phyloP scores from a whole-genome alignment of 2,888 invertebrate genomes.

The Idaea straminata region DNA sequence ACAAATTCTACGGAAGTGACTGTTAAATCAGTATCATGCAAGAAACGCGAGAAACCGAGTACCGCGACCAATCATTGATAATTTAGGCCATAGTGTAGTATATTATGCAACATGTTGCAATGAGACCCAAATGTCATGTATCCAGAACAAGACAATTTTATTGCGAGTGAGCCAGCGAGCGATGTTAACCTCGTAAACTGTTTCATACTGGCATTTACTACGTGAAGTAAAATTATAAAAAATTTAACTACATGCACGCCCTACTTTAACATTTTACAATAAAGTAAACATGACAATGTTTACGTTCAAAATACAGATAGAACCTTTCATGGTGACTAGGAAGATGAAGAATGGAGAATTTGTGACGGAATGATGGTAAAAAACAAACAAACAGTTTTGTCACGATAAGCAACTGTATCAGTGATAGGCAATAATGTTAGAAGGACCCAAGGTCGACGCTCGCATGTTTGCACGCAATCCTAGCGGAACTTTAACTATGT shows the following conservation, averaged over 20 bases:
- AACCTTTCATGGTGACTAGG: not conserved
- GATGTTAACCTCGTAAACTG: slow-evolving; percentile 21
- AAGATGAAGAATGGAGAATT: not conserved
- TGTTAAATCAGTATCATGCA: slow-evolving; percentile 43
- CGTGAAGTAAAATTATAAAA: slow-evolving; percentile 14
- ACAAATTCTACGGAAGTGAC: slow-evolving; percentile 59
- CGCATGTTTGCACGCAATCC: slow-evolving; percentile 54
- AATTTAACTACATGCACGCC: not conserved
- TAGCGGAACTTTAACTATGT: slow-evolving; percentile 20
- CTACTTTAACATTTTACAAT: not conserved
- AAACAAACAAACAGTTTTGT: not conserved
- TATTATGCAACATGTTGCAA: slow-evolving; percentile 41
- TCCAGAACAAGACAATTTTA: slow-evolving; percentile 40
- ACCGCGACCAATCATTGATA: slow-evolving; percentile 29
- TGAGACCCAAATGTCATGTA: slow-evolving; percentile 43
- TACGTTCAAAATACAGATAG: not conserved
- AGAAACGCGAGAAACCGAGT: slow-evolving; percentile 41
- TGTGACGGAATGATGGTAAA: not conserved
- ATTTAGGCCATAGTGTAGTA: slow-evolving; percentile 31
- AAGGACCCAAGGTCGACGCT: slow-evolving; percentile 49
- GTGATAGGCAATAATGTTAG: not conserved
- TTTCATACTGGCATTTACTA: slow-evolving; percentile 31
- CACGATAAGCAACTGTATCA: not conserved
- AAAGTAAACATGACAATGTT: not conserved
- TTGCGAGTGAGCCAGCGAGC: slow-evolving; percentile 27